Percentiles rank a stretch among this genome's conserved stretches.
Evolutionary conservation across 92 coral and sea anemone species (phyloP).

Genomic region (Blastomussa wellsi): DNA sequence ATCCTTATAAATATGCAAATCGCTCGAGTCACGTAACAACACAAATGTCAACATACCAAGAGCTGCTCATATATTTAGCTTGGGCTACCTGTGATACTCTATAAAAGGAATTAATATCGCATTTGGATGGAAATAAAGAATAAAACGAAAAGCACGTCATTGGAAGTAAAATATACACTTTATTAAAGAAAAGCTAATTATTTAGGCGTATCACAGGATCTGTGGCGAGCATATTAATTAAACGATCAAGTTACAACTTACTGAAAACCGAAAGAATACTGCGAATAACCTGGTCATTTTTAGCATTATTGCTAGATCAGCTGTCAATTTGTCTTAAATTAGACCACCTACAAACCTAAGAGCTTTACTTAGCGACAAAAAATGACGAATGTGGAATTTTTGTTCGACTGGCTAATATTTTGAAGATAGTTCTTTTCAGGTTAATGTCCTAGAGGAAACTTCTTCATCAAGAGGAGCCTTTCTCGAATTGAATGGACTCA

Average conservation of each 20-base stretch:
- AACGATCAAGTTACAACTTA: not conserved
- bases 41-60: too few species aligned
- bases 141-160: too few species aligned
- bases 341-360: not conserved
- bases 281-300: not conserved
- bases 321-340: not conserved
- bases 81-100: too few species aligned
- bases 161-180: not conserved
- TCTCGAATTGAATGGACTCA: not conserved
- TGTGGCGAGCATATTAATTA: not conserved
- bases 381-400: not conserved
- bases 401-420: not conserved
- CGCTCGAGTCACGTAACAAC: too few species aligned
- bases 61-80: too few species aligned
- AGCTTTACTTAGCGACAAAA: not conserved
- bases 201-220: not conserved
- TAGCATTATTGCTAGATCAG: too few species aligned
- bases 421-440: not conserved
- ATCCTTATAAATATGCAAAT: too few species aligned
- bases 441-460: not conserved
- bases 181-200: conserved; percentile 9
- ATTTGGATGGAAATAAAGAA: too few species aligned
- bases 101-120: too few species aligned
- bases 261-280: not conserved
- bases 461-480: not conserved